Conservation (phyloP, 2,113 vertebrate species). For the Tyrannus savana region DNA sequence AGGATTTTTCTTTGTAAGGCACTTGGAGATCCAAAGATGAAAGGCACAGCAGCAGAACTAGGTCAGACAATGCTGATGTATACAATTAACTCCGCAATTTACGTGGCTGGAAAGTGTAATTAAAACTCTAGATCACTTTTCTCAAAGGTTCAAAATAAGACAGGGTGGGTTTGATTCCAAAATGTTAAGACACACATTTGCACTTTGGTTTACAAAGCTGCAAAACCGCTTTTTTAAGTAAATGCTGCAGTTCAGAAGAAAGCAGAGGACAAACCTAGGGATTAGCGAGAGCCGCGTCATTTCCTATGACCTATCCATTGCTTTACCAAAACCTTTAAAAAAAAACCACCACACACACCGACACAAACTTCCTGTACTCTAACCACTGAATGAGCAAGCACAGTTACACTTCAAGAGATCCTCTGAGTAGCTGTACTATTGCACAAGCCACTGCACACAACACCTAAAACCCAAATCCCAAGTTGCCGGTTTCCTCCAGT, state of each 20-base stretch:
- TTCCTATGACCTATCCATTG: slow-evolving; percentile 61
- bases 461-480: slow-evolving; percentile 33
- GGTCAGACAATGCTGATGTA: slow-evolving; percentile 36
- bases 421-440: slow-evolving; percentile 40
- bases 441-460: slow-evolving; percentile 44
- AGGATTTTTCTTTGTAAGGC: neutral
- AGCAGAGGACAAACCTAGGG: slow-evolving; percentile 16
- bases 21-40: slow-evolving; percentile 19
- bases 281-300: slow-evolving; percentile 50
- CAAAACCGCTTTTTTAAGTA: neutral
- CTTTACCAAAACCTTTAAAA: slow-evolving; percentile 46
- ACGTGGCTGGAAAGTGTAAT: slow-evolving; percentile 21
- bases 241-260: slow-evolving; percentile 29
- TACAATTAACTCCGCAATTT: slow-evolving; percentile 45
- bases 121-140: slow-evolving; percentile 11
- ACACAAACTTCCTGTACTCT: slow-evolving; percentile 52
- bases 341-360: neutral
- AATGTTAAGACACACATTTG: neutral
- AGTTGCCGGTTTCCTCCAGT: neutral
- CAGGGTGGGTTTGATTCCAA: neutral
- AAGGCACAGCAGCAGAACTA: slow-evolving; percentile 15
- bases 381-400: slow-evolving; percentile 61
- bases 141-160: slow-evolving; percentile 20
- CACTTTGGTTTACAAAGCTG: neutral
- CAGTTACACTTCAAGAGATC: slow-evolving; percentile 6